A percentile compares a stretch with the other conserved stretches of the same genome.
These are phyloP conservation scores for Molorchus minor DNA, from an alignment of 2,888 invertebrate species.

Conservation along the genomic window DNA sequence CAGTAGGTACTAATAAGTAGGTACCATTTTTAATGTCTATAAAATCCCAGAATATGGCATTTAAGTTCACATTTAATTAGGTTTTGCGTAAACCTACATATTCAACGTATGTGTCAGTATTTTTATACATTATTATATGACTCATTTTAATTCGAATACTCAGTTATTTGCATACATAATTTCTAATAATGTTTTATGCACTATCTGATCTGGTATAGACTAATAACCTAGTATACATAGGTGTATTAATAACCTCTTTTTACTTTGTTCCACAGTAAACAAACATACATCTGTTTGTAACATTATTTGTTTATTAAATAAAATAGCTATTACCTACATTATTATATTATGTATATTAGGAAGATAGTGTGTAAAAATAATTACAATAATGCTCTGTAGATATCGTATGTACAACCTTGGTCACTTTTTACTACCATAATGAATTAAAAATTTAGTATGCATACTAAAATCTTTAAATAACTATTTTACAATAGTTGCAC, in stretches of 20 bases:
- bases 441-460: neutral
- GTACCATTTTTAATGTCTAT: no score
- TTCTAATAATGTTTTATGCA: neutral
- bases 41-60: neutral
- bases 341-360: no score
- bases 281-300: neutral
- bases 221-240: neutral
- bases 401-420: no score
- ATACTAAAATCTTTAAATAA: neutral
- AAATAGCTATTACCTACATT: no score
- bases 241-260: neutral
- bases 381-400: no score
- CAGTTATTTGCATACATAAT: no score
- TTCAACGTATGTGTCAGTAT: neutral
- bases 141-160: no score
- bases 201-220: neutral
- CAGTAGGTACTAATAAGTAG: no score
- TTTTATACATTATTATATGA: neutral
- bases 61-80: neutral
- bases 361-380: no score
- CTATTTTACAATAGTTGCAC: neutral
- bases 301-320: neutral
- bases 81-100: constrained; percentile 5
- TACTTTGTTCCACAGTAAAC: no score
- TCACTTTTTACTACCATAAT: neutral